These are phyloP conservation scores for Acipenser oxyrinchus DNA, from an alignment of 2,797 vertebrate species.

Conservation along the genomic window DNA sequence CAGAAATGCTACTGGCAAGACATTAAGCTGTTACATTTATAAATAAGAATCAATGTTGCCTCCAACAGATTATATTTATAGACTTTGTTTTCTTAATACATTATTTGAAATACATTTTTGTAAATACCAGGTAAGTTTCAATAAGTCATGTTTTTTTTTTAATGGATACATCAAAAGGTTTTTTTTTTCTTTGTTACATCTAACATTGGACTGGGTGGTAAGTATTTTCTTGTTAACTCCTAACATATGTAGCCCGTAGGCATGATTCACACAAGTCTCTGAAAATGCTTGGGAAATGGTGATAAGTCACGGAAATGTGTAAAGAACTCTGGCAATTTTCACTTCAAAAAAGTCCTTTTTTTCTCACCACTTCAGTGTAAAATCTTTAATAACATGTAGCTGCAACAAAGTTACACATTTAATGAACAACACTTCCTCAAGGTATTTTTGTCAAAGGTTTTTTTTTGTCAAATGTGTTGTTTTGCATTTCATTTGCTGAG, in stretches of 20 bases:
- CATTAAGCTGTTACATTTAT: too few relatives aligned
- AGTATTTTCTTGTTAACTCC: constrained; percentile 66
- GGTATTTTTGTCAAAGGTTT: constrained; percentile 32
- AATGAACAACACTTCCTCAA: constrained; percentile 67
- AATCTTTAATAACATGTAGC: constrained; percentile 30
- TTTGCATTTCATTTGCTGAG: constrained; percentile 38
- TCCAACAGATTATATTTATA: too few relatives aligned
- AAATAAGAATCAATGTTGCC: too few relatives aligned
- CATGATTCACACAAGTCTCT: constrained; percentile 65
- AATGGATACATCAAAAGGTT: constrained; percentile 36
- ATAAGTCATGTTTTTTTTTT: not conserved
- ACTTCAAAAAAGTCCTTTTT: constrained; percentile 54
- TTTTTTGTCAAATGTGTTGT: constrained; percentile 32
- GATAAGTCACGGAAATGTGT: constrained; percentile 64
- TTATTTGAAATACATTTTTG: too few relatives aligned
- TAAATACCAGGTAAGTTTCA: too few relatives aligned
- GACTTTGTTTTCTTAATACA: too few relatives aligned
- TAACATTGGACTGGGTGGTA: constrained; percentile 51
- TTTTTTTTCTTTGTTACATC: constrained; percentile 33
- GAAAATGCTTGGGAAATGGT: constrained; percentile 60
- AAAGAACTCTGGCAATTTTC: constrained; percentile 67
- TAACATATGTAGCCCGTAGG: constrained; percentile 72
- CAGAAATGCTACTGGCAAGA: too few relatives aligned
- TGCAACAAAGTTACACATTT: constrained; percentile 70
- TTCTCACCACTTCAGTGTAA: constrained; percentile 50